Percentiles rank a stretch among this genome's conserved stretches.
Conservation (phyloP, 2,113 vertebrate species). For the Xiphophorus couchianus region DNA sequence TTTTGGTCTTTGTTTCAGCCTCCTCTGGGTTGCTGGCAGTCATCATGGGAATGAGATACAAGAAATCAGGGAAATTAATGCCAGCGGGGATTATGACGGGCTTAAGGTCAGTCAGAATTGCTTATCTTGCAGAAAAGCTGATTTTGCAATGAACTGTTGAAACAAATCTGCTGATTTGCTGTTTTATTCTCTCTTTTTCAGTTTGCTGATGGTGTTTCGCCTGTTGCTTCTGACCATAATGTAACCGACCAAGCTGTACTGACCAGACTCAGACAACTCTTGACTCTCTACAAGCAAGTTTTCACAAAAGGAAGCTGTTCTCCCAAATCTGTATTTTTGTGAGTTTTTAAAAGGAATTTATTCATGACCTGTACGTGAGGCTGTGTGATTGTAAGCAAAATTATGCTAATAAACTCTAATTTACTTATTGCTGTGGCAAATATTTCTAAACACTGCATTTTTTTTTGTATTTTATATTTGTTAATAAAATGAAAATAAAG, state of each 20-base stretch:
- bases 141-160: background rate
- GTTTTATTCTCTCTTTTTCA: constrained; percentile 65
- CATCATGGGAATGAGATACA: constrained; percentile 93
- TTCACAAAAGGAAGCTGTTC: background rate
- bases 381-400: background rate
- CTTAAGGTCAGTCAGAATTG: constrained; percentile 82
- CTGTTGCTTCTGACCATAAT: constrained; percentile 77
- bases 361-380: background rate
- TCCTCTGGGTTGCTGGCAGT: constrained; percentile 84
- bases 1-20: constrained; percentile 72
- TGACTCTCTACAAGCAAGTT: background rate
- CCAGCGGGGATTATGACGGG: constrained; percentile 89
- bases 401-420: background rate
- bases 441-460: background rate
- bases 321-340: background rate
- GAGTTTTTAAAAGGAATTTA: background rate
- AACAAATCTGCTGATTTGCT: background rate
- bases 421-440: background rate
- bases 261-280: background rate
- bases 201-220: constrained; percentile 91
- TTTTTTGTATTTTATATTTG: background rate
- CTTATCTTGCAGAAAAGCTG: background rate
- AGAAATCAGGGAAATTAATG: constrained; percentile 90
- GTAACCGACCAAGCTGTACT: constrained; percentile 24
- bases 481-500: background rate